Conservation (phyloP, 2,797 vertebrate species). For the Rhinella marina region DNA sequence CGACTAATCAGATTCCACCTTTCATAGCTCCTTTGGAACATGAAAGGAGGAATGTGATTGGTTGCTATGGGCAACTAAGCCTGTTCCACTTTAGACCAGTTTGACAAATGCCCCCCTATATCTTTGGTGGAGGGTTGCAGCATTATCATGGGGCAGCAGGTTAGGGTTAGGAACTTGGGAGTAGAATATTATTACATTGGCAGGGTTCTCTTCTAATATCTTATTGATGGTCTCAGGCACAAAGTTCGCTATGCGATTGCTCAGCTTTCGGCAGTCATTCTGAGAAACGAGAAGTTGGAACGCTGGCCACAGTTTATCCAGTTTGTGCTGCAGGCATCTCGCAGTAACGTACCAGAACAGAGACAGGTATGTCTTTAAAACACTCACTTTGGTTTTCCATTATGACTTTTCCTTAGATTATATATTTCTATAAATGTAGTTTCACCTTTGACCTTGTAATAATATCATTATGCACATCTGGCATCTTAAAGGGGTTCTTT, state of each 20-base stretch:
- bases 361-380: constrained; percentile 77
- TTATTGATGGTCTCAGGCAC: constrained; percentile 74
- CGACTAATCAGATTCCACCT: no score
- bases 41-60: no score
- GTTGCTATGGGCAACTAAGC: no score
- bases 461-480: no score
- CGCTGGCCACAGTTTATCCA: constrained; percentile 87
- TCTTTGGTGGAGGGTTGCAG: background rate
- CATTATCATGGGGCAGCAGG: background rate
- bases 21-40: no score
- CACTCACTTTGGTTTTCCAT: background rate
- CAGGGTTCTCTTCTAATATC: background rate
- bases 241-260: constrained; percentile 85
- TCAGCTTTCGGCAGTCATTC: constrained; percentile 84
- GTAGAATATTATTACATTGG: background rate
- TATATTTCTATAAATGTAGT: background rate
- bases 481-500: no score
- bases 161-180: background rate
- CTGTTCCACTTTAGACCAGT: no score
- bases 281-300: constrained; percentile 86
- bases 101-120: no score
- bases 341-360: constrained; percentile 77
- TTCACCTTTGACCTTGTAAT: no score
- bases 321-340: constrained; percentile 83
- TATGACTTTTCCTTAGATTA: background rate